phyloP scores from a whole-genome alignment of 2,797 vertebrate species.

The Simalia tracyae region DNA sequence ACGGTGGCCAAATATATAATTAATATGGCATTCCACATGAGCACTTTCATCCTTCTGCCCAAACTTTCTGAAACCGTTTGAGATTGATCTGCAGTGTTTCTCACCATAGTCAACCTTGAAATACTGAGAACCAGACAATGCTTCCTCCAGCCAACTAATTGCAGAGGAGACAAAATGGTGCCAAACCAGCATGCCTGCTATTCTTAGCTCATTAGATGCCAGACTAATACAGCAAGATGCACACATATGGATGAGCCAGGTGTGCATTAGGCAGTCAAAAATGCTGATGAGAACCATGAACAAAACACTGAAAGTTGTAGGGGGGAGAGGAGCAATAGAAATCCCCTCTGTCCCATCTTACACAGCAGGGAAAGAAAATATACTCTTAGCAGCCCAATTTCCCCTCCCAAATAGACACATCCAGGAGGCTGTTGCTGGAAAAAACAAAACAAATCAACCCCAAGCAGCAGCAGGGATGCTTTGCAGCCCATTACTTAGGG shows the following conservation, averaged over 20 bases:
- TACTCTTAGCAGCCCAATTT: neutral
- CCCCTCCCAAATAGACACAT: neutral
- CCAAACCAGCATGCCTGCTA: neutral
- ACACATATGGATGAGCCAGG: neutral
- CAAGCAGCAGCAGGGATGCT: neutral
- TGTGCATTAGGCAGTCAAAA: neutral
- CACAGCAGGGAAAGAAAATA: neutral
- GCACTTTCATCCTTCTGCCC: neutral
- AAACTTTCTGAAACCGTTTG: neutral
- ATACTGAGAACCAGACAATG: neutral
- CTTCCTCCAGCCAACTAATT: neutral
- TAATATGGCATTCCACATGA: neutral
- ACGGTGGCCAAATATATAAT: neutral
- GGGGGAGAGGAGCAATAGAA: neutral
- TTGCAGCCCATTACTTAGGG: neutral
- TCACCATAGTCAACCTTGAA: neutral
- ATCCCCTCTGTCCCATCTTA: neutral
- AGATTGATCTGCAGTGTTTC: neutral
- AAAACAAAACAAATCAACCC: neutral
- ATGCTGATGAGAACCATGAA: neutral
- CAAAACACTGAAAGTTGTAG: neutral
- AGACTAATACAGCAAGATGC: neutral
- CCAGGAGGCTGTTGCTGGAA: neutral
- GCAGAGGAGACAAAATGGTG: neutral
- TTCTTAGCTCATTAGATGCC: neutral